A percentile compares a stretch with the other conserved stretches of the same genome.
phyloP scores from a whole-genome alignment of 2,113 vertebrate genomes.

The Papio anubis region DNA sequence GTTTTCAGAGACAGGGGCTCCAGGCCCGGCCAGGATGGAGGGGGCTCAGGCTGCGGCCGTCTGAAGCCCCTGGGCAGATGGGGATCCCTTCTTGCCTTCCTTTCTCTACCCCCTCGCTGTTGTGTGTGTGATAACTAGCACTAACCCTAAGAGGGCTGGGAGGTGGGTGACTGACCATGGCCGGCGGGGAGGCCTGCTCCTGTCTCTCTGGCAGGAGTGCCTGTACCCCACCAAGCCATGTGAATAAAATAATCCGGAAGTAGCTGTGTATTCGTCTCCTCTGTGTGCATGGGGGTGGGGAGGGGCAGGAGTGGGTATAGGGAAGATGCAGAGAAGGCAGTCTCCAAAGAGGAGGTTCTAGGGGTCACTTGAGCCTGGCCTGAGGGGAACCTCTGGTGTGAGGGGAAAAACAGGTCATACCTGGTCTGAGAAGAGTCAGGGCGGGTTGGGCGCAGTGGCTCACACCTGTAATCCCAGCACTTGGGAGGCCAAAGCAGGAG shows the following conservation, averaged over 20 bases:
- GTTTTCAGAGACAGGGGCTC: constrained; percentile 73
- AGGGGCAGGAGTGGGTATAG: rapidly evolving
- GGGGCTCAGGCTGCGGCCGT: constrained; percentile 77
- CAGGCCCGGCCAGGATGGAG: constrained; percentile 71
- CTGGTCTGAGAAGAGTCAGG: background rate
- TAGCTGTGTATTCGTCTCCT: background rate
- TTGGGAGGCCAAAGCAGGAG: too few species aligned
- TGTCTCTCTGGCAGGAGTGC: background rate
- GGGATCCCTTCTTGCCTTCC: background rate
- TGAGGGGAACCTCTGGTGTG: background rate
- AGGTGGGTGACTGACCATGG: background rate
- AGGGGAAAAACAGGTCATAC: background rate
- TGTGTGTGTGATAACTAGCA: constrained; percentile 67
- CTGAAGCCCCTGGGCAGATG: constrained; percentile 31
- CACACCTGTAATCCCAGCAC: too few species aligned
- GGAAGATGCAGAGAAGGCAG: background rate
- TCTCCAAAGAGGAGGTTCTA: background rate
- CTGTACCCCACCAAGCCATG: background rate
- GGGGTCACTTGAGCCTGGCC: background rate
- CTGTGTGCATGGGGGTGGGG: background rate
- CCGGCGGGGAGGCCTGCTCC: background rate
- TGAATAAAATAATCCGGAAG: constrained; percentile 70
- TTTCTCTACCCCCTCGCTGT: background rate
- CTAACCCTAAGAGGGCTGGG: constrained; percentile 66
- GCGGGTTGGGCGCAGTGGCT: too few species aligned